phyloP scores from a whole-genome alignment of 2,113 vertebrate species.

The Corythaixoides concolor region DNA sequence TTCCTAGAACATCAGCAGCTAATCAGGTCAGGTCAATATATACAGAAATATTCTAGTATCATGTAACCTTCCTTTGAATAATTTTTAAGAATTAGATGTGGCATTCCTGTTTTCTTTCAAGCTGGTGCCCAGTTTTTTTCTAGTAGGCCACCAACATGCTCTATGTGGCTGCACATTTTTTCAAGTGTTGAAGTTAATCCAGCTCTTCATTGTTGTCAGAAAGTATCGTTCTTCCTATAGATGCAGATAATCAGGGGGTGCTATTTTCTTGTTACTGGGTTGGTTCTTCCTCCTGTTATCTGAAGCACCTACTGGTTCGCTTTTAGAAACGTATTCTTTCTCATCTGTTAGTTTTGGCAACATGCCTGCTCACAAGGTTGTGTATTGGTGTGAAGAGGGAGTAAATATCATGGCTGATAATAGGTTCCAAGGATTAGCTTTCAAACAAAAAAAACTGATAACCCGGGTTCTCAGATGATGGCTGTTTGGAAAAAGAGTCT shows the following conservation, averaged over 20 bases:
- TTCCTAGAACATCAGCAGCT: not conserved
- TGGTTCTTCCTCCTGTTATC: not conserved
- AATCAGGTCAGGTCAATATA: not conserved
- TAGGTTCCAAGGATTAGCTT: not conserved
- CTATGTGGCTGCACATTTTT: not conserved
- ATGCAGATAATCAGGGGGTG: not conserved
- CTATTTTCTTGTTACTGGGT: not conserved
- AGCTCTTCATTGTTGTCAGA: not conserved
- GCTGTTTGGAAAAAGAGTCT: not conserved
- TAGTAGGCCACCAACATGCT: not conserved
- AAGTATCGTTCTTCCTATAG: accelerated
- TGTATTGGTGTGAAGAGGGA: not conserved
- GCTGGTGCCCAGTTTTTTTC: not conserved
- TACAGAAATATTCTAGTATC: not conserved
- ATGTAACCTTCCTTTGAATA: not conserved
- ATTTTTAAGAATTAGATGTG: not conserved
- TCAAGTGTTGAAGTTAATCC: not conserved
- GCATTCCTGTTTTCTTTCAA: not conserved
- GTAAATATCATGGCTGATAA: not conserved
- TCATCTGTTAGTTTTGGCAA: not conserved
- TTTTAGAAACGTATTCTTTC: not conserved
- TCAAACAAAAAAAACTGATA: not conserved
- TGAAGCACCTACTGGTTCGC: not conserved
- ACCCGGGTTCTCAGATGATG: not conserved
- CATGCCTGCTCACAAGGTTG: not conserved